Conservation (phyloP, 2,888 invertebrate species). For the Parapristionchus giblindavisi region DNA sequence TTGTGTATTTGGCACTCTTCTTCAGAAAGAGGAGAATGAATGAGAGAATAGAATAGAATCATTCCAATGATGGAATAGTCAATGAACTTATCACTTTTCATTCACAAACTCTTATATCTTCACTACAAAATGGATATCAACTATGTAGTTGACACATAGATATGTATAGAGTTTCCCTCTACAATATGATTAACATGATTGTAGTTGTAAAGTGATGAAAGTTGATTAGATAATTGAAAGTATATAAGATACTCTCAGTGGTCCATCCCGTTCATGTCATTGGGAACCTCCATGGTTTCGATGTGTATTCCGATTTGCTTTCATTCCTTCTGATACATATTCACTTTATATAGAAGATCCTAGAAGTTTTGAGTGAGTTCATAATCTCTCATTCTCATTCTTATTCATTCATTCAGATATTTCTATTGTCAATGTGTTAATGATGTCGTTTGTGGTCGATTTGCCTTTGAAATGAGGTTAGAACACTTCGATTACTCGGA, state of each 20-base stretch:
- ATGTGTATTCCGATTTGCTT: slow-evolving; percentile 87
- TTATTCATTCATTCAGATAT: slow-evolving; percentile 39
- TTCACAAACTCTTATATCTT: too few species aligned
- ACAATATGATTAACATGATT: too few species aligned
- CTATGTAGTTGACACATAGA: too few species aligned
- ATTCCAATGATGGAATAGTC: too few species aligned
- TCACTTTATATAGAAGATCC: slow-evolving; percentile 84
- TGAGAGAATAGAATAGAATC: too few species aligned
- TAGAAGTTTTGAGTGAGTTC: slow-evolving; percentile 87
- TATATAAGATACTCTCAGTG: slow-evolving; percentile 48
- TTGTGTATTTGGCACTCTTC: too few species aligned
- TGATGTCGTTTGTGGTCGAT: slow-evolving; percentile 89
- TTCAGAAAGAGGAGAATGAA: too few species aligned
- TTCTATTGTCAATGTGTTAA: slow-evolving; percentile 81
- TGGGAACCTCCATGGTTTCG: slow-evolving; percentile 90
- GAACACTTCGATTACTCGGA: neutral
- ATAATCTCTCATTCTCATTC: slow-evolving; percentile 67
- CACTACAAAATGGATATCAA: too few species aligned
- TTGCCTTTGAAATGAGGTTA: slow-evolving; percentile 83
- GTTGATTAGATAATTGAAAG: neutral
- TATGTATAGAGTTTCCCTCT: too few species aligned
- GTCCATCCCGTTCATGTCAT: slow-evolving; percentile 56
- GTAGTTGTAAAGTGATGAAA: neutral
- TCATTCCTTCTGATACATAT: slow-evolving; percentile 86
- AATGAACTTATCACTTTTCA: too few species aligned